These are phyloP conservation scores for Microhierax caerulescens DNA, from an alignment of 2,797 vertebrate species.

Conservation along the genomic window DNA sequence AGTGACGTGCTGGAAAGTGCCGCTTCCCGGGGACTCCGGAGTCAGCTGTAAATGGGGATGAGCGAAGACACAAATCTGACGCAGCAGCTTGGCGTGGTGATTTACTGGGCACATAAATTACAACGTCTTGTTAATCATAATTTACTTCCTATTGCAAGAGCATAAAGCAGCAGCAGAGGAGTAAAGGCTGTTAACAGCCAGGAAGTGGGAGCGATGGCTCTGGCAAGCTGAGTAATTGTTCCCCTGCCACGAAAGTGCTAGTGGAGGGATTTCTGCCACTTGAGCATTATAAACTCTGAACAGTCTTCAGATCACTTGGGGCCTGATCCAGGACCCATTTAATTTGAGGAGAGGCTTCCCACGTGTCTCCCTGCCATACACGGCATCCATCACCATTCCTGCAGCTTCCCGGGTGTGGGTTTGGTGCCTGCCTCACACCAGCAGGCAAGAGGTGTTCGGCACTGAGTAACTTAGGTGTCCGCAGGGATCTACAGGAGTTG, in stretches of 20 bases:
- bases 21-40: not conserved
- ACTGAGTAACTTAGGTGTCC: not conserved
- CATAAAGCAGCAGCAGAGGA: slow-evolving; percentile 3
- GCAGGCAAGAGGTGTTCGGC: not conserved
- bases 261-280: slow-evolving; percentile 33
- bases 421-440: not conserved
- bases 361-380: rapidly evolving
- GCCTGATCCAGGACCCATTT: not conserved
- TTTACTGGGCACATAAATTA: slow-evolving; percentile 50
- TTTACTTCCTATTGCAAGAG: slow-evolving; percentile 31
- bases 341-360: not conserved
- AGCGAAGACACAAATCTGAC: slow-evolving; percentile 2
- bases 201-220: not conserved
- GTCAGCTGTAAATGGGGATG: not conserved
- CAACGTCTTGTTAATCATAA: slow-evolving; percentile 11
- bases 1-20: not conserved
- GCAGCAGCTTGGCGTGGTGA: slow-evolving; percentile 19
- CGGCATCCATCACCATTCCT: rapidly evolving
- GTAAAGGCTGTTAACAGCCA: not conserved
- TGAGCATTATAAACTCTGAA: not conserved
- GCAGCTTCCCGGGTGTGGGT: rapidly evolving
- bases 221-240: not conserved
- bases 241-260: not conserved
- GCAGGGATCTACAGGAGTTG: not conserved
- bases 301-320: not conserved